Evolutionary conservation across 2,888 invertebrate species (phyloP).

Genomic region (Blastobasis lacticolella): DNA sequence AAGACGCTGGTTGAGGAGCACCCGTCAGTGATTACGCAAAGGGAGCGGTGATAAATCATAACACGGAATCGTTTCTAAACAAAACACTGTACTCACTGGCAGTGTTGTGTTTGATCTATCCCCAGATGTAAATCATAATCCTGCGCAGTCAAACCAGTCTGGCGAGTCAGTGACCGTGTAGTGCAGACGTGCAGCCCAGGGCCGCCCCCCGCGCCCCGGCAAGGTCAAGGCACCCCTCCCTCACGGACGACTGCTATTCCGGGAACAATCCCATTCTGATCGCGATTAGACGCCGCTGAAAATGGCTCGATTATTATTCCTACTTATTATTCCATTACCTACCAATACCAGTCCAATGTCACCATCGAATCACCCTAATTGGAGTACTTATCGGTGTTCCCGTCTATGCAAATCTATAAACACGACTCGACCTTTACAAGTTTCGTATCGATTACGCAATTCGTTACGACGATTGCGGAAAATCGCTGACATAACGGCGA

Average conservation of each 20-base stretch:
- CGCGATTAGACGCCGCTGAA: slow-evolving; percentile 1
- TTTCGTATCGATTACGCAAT: too few species aligned
- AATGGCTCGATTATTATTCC: not conserved
- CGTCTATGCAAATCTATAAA: too few species aligned
- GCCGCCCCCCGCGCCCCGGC: slow-evolving; percentile 39
- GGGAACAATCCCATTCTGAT: slow-evolving; percentile 30
- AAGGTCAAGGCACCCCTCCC: slow-evolving; percentile 59
- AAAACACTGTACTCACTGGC: not conserved
- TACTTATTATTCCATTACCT: too few species aligned
- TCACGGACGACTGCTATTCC: slow-evolving; percentile 35
- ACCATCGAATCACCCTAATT: too few species aligned
- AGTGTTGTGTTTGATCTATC: not conserved
- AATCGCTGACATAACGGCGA: too few species aligned
- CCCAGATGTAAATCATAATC: slow-evolving; percentile 20
- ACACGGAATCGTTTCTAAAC: slow-evolving; percentile 1
- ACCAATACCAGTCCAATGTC: too few species aligned
- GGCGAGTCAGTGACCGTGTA: slow-evolving; percentile 55
- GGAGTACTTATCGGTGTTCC: too few species aligned
- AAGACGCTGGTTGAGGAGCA: too few species aligned
- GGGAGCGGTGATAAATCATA: not conserved
- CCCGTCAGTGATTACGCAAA: too few species aligned
- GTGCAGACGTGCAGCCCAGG: slow-evolving; percentile 27
- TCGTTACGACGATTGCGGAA: too few species aligned
- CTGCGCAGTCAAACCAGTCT: slow-evolving; percentile 44
- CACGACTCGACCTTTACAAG: too few species aligned